Evolutionary conservation across 2,888 invertebrate species (phyloP).

Genomic region (Trissonchulus sp.): DNA sequence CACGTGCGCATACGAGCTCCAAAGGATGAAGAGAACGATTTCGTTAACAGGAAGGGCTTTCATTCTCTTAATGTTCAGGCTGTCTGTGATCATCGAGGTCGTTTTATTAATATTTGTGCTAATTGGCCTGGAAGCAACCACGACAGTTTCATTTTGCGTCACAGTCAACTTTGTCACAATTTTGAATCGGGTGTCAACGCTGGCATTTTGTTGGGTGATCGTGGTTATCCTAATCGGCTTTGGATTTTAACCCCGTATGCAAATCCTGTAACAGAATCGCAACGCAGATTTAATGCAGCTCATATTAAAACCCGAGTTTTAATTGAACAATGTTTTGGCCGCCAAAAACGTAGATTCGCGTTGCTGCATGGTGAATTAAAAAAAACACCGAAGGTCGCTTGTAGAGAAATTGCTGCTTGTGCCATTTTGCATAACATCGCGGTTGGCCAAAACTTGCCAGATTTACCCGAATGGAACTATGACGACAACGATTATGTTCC

Average conservation of each 20-base stretch:
- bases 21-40: neutral
- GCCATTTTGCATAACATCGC: conserved; percentile 26
- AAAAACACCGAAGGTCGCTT: conserved; percentile 1
- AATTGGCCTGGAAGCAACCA: conserved; percentile 20
- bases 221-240: conserved; percentile 23
- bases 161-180: neutral
- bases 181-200: neutral
- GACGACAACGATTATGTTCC: too few relatives aligned
- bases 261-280: conserved; percentile 27
- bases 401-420: conserved; percentile 20
- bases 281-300: conserved; percentile 30
- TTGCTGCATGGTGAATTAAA: conserved; percentile 15
- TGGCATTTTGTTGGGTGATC: conserved; percentile 30
- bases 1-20: conserved; percentile 14
- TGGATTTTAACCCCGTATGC: conserved; percentile 34
- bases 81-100: conserved; percentile 7
- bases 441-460: neutral
- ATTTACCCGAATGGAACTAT: too few relatives aligned
- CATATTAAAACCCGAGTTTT: conserved; percentile 13
- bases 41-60: conserved; percentile 4
- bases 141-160: neutral
- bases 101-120: conserved; percentile 12
- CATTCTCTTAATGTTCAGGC: conserved; percentile 23
- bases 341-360: conserved; percentile 23
- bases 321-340: conserved; percentile 26